Conservation (phyloP, 2,888 invertebrate species). For the Opisthograptis luteolata region DNA sequence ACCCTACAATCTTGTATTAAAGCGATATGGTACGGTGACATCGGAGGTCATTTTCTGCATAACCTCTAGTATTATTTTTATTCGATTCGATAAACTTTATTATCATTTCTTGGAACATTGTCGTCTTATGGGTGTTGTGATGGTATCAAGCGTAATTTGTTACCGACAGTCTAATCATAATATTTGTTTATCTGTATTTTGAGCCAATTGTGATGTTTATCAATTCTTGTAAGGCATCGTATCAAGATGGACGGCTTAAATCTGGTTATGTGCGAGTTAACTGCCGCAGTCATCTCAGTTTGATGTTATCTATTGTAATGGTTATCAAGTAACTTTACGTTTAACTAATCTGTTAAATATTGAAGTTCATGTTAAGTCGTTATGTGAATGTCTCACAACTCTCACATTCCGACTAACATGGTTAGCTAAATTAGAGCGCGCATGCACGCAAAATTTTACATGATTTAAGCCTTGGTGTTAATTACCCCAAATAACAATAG, state of each 20-base stretch:
- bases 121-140: constrained; percentile 39
- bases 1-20: constrained; percentile 57
- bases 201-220: constrained; percentile 62
- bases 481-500: constrained; percentile 6
- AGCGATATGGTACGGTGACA: constrained; percentile 50
- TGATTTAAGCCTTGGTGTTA: constrained; percentile 1
- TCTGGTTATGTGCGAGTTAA: constrained; percentile 48
- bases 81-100: constrained; percentile 10
- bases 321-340: constrained; percentile 1
- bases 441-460: constrained; percentile 8
- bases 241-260: constrained; percentile 49
- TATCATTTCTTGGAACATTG: constrained; percentile 29
- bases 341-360: background rate
- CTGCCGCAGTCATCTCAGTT: constrained; percentile 2
- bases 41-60: constrained; percentile 50
- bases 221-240: constrained; percentile 61
- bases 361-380: background rate
- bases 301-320: constrained; percentile 15
- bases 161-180: constrained; percentile 67
- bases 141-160: constrained; percentile 71
- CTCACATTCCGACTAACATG: constrained; percentile 1
- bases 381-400: background rate
- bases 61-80: constrained; percentile 40
- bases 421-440: constrained; percentile 1
- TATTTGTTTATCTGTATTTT: constrained; percentile 66